phyloP scores from a whole-genome alignment of 2,888 invertebrate species.

The Silvanus unidentatus region DNA sequence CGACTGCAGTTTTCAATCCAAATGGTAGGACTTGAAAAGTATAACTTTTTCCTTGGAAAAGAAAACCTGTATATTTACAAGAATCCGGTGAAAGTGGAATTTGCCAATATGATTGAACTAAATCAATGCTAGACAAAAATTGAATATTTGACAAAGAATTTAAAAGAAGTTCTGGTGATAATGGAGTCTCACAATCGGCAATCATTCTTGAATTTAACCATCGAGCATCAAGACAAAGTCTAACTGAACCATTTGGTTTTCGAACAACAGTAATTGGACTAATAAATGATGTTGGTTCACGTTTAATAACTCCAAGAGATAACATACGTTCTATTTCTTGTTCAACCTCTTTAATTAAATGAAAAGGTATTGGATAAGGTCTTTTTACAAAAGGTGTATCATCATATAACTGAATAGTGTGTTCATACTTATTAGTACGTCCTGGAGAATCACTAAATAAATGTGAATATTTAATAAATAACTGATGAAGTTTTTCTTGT shows the following conservation, averaged over 20 bases:
- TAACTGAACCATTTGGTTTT: constrained; percentile 29
- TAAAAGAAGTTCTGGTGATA: constrained; percentile 19
- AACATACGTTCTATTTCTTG: constrained; percentile 28
- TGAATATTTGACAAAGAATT: constrained; percentile 17
- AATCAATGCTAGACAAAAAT: constrained; percentile 10
- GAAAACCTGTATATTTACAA: constrained; percentile 8
- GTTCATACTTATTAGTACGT: constrained; percentile 21
- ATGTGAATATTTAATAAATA: background rate
- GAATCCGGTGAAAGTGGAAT: constrained; percentile 9
- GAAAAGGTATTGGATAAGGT: constrained; percentile 32
- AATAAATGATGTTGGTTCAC: constrained; percentile 27
- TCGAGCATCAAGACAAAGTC: constrained; percentile 33
- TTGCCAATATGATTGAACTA: constrained; percentile 10
- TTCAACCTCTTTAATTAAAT: constrained; percentile 23
- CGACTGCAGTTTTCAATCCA: constrained; percentile 11
- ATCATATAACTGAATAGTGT: constrained; percentile 22
- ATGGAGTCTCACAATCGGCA: constrained; percentile 26
- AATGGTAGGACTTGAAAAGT: constrained; percentile 10
- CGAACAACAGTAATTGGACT: constrained; percentile 30
- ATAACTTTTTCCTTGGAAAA: constrained; percentile 7
- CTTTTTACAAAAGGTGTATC: constrained; percentile 19
- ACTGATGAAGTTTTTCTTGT: background rate
- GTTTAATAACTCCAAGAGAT: constrained; percentile 27
- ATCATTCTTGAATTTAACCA: constrained; percentile 29
- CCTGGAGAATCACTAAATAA: constrained; percentile 22